phyloP scores from a whole-genome alignment of 2,888 invertebrate genomes.

The Rhamnusium bicolor region DNA sequence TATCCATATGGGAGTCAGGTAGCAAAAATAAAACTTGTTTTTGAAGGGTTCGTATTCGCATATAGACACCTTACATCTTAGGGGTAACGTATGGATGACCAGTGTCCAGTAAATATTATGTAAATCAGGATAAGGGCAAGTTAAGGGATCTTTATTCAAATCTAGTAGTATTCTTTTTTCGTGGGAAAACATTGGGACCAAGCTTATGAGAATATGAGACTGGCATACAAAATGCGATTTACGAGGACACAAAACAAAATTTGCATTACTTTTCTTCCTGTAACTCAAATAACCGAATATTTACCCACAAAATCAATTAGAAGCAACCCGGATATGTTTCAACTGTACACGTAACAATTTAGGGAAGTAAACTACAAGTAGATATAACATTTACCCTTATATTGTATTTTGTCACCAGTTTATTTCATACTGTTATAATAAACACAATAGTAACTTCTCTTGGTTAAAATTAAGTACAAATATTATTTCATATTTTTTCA shows the following conservation, averaged over 20 bases:
- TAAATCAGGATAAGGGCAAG: conserved; percentile 62
- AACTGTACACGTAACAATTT: too few relatives aligned
- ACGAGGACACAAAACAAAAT: conserved; percentile 57
- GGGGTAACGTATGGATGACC: conserved; percentile 64
- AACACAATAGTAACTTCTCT: too few relatives aligned
- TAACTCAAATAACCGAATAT: conserved; percentile 51
- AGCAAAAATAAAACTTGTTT: conserved; percentile 54
- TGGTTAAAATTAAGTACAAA: too few relatives aligned
- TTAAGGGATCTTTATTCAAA: conserved; percentile 64
- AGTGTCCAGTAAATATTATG: conserved; percentile 67
- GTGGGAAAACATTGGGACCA: conserved; percentile 61
- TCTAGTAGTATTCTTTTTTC: conserved; percentile 62
- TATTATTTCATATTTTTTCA: too few relatives aligned
- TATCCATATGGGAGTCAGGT: conserved; percentile 42
- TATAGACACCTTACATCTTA: conserved; percentile 50
- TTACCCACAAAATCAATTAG: conserved; percentile 52
- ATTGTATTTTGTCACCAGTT: too few relatives aligned
- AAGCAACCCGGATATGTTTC: conserved; percentile 43
- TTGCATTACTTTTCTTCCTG: conserved; percentile 55
- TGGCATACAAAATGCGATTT: conserved; percentile 55
- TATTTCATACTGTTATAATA: too few relatives aligned
- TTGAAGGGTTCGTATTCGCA: conserved; percentile 47
- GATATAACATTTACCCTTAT: too few relatives aligned
- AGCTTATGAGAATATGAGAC: conserved; percentile 47
- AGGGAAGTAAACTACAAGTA: too few relatives aligned